Percentiles rank a stretch among this genome's conserved stretches.
Evolutionary conservation across 2,797 vertebrate genomes (phyloP).

Genomic region (Telmatherina bonti): DNA sequence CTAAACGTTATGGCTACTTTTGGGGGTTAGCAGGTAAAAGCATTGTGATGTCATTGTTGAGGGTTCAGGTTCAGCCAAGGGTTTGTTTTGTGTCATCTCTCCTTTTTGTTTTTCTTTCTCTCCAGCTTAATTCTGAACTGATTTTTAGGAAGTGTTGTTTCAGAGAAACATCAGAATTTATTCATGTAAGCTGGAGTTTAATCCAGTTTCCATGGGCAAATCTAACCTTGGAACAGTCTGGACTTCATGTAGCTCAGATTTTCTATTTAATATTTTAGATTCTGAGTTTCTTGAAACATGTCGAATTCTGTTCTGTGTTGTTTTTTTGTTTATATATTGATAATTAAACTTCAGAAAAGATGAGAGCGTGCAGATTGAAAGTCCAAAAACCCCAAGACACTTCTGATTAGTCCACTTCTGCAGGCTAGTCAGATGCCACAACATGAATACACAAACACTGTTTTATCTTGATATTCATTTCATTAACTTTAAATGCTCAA

Average conservation of each 20-base stretch:
- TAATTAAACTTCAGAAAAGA: background rate
- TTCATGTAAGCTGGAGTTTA: background rate
- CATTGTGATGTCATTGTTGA: background rate
- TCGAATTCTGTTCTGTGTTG: background rate
- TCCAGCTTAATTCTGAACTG: background rate
- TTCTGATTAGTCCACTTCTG: background rate
- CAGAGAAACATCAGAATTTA: background rate
- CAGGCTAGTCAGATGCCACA: background rate
- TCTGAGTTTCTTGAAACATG: background rate
- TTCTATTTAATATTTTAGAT: too few species aligned
- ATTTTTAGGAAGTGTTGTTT: background rate
- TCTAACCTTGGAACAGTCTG: background rate
- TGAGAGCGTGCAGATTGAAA: background rate
- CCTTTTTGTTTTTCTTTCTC: background rate
- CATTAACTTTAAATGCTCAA: background rate
- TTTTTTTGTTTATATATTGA: background rate
- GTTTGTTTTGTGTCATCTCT: background rate
- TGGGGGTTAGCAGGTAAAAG: background rate
- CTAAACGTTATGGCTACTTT: background rate
- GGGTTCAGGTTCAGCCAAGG: background rate
- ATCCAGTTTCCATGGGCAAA: background rate
- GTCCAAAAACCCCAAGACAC: background rate
- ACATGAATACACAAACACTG: background rate
- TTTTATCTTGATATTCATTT: background rate
- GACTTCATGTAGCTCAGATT: background rate